These are phyloP conservation scores for Podarcis siculus DNA, from an alignment of 2,797 vertebrate species.

Conservation along the genomic window DNA sequence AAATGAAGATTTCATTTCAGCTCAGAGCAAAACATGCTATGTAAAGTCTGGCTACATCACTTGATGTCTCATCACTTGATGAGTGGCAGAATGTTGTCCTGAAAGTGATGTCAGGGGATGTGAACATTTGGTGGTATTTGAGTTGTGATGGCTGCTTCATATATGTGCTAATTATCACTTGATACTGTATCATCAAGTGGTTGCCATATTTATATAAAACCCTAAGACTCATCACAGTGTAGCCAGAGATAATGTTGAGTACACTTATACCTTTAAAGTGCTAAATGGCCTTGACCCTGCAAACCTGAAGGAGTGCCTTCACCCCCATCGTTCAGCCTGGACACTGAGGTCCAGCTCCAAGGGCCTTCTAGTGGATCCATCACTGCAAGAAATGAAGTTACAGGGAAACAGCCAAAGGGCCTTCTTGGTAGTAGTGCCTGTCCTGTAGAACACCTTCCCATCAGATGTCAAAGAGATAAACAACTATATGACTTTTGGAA, in stretches of 20 bases:
- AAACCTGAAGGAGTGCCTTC: too few species aligned
- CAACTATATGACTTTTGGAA: too few species aligned
- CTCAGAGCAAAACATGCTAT: slow-evolving; percentile 2
- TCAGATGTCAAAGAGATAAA: too few species aligned
- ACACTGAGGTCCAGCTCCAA: too few species aligned
- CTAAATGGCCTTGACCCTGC: too few species aligned
- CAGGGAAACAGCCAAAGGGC: too few species aligned
- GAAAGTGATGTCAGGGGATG: neutral
- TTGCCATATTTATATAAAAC: neutral
- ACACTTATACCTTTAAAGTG: neutral
- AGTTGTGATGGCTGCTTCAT: neutral
- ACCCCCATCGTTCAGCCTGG: too few species aligned
- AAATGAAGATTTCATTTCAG: slow-evolving; percentile 21
- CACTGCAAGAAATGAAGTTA: too few species aligned
- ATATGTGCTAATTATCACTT: neutral
- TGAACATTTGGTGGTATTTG: neutral
- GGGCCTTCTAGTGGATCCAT: too few species aligned
- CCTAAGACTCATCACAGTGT: neutral
- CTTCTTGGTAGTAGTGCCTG: too few species aligned
- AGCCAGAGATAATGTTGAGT: slow-evolving; percentile 29
- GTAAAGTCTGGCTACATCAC: neutral
- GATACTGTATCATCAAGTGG: neutral
- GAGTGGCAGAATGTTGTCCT: neutral
- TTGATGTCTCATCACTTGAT: neutral
- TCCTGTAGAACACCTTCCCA: too few species aligned